Base-by-base conservation (phyloP, 1,140 invertebrate species). In the Stratiolaelaps scimitus region DNA sequence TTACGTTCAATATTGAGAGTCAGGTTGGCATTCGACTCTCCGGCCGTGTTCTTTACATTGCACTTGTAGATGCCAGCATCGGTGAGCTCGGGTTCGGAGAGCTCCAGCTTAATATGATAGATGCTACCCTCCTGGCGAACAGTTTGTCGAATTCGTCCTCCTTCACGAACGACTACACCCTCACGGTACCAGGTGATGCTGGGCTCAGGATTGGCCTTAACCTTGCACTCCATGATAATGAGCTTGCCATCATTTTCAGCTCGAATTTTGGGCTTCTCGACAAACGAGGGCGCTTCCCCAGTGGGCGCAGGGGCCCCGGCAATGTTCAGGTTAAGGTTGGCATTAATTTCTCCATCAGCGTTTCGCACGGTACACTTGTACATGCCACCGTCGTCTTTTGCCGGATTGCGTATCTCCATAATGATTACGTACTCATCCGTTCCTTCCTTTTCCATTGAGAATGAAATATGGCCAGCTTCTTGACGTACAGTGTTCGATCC, bases 11-110 rank as follows among this genome's bases (percentile, higher is more conserved):
- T 92, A 78, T 98, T 97, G 67, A 98, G 81, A 67, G 92, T 93
- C 46, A 96, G 80, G 78, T 96, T 96, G 43, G 92, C 90, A 76
- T 94, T 95, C 48, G 93, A 82, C 82, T 98, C 93, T 69, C 95
- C 95, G 73, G 89, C 82, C 69, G 84, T 80, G 77, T 97, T 98
- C 77, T 94, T 96, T 68, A 97, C 92, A 72, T 92, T 93, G 75
- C 93, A 96, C 77, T 97, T 97, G 79, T 98, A 99, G 40, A 95
- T 81, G 44, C 95, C 95, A 71, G 92, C 93, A 79, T 98, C 93
- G 72, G 84, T 85, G 81, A 94, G 89, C 76, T 93, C 85, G 71
- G 95, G 91, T 76, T 95, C 89, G 75, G 92, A 86, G 71, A 96
- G 82, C 76, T 94, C 89, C 72, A 95, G 82, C 29, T 43, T 65